Conservation (phyloP, 2,113 vertebrate species). For the Glaucomys volans region DNA sequence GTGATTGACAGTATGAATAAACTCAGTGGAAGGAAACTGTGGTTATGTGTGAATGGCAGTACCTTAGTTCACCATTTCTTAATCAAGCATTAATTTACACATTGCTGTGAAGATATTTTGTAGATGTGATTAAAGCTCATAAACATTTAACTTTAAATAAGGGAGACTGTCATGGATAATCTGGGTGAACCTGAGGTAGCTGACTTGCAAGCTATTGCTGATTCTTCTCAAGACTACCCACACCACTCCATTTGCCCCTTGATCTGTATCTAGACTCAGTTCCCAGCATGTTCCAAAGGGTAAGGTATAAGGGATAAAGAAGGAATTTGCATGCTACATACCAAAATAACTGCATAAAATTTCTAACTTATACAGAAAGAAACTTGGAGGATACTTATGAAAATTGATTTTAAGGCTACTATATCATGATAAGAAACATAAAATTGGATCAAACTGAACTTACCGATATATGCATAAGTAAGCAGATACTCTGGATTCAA, state of each 20-base stretch:
- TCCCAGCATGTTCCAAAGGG: not conserved
- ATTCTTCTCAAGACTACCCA: not conserved
- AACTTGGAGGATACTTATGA: not conserved
- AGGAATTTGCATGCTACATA: not conserved
- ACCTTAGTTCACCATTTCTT: not conserved
- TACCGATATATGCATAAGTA: not conserved
- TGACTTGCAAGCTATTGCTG: not conserved
- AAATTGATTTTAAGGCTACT: not conserved
- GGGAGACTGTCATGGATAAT: not conserved
- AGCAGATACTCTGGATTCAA: not conserved
- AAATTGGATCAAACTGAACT: not conserved
- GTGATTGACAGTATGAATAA: not conserved
- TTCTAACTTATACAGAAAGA: not conserved
- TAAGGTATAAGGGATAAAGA: not conserved
- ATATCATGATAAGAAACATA: not conserved
- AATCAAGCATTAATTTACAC: not conserved
- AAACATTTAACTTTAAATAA: not conserved
- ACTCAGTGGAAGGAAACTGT: not conserved
- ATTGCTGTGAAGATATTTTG: not conserved
- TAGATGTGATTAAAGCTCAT: not conserved
- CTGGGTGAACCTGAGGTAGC: rapidly evolving
- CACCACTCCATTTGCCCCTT: not conserved
- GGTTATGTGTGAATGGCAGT: no score
- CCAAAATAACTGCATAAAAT: not conserved
- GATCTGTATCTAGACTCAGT: not conserved